Evolutionary conservation across 2,888 invertebrate genomes (phyloP).

Genomic region (Encarsia formosa): DNA sequence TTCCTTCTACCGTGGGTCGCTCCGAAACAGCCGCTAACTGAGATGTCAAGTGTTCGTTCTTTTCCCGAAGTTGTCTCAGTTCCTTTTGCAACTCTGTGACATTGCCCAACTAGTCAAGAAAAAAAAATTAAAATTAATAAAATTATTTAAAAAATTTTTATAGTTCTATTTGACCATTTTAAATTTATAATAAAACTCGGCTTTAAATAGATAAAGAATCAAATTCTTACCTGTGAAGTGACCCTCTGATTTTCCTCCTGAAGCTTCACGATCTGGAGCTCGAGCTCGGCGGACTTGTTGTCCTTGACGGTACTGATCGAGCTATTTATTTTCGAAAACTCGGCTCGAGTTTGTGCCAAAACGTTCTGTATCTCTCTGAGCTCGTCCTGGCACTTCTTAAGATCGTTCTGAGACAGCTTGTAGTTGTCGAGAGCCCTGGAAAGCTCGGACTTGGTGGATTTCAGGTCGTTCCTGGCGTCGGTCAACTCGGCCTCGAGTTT

Average conservation of each 20-base stretch:
- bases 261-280: conserved; percentile 49
- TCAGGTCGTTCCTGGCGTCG: conserved; percentile 33
- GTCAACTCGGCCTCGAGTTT: conserved; percentile 45
- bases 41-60: conserved; percentile 48
- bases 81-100: conserved; percentile 39
- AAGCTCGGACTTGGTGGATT: conserved; percentile 30
- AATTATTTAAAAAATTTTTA: neutral
- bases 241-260: conserved; percentile 57
- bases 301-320: conserved; percentile 1
- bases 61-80: conserved; percentile 45
- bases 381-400: conserved; percentile 31
- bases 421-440: conserved; percentile 32
- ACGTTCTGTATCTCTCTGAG: conserved; percentile 32
- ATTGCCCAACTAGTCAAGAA: conserved; percentile 1
- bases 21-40: conserved; percentile 50
- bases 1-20: conserved; percentile 48
- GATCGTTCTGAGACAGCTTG: conserved; percentile 32
- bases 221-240: conserved; percentile 47
- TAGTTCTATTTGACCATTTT: neutral
- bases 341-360: conserved; percentile 31
- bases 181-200: neutral
- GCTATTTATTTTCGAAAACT: conserved; percentile 34
- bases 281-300: conserved; percentile 28
- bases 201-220: conserved; percentile 11
- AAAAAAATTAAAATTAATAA: neutral